A percentile compares a stretch with the other conserved stretches of the same genome.
These are phyloP conservation scores for Rhyzopertha dominica DNA, from an alignment of 1,140 invertebrate genomes.

Conservation along the genomic window DNA sequence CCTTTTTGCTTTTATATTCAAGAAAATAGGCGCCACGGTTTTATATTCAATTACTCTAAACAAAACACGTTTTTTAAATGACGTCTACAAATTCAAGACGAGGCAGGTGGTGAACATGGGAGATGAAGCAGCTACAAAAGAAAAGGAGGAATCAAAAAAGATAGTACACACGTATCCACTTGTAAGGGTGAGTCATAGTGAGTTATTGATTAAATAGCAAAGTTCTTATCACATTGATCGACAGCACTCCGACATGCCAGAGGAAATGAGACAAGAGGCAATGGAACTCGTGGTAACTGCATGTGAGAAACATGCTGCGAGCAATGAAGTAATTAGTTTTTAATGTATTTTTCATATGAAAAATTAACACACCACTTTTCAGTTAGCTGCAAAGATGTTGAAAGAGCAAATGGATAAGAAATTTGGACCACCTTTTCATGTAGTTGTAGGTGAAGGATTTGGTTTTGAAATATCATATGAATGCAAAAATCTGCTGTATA, in stretches of 20 bases:
- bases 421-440: slow-evolving; percentile 89
- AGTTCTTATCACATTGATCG: slow-evolving; percentile 25
- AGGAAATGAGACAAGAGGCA: slow-evolving; percentile 84
- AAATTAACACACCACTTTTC: slow-evolving; percentile 11
- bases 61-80: too few relatives aligned
- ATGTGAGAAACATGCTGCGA: slow-evolving; percentile 81
- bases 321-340: slow-evolving; percentile 65
- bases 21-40: too few relatives aligned
- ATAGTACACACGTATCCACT: slow-evolving; percentile 69
- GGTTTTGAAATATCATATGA: slow-evolving; percentile 92
- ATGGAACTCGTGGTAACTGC: slow-evolving; percentile 87
- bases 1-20: too few relatives aligned
- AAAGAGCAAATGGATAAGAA: slow-evolving; percentile 94
- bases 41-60: too few relatives aligned
- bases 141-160: slow-evolving; percentile 57
- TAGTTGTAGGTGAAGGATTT: slow-evolving; percentile 88
- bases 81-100: too few relatives aligned
- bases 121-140: slow-evolving; percentile 47
- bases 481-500: slow-evolving; percentile 81
- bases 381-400: slow-evolving; percentile 77
- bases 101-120: too few relatives aligned
- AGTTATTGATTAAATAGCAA: slow-evolving; percentile 22
- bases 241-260: slow-evolving; percentile 82
- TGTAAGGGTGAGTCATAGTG: slow-evolving; percentile 55
- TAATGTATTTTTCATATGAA: too few relatives aligned